Evolutionary conservation across 2,888 invertebrate species (phyloP), one percentile per base, ranked within the genome.

Genomic region (Tetragonula carbonaria): DNA sequence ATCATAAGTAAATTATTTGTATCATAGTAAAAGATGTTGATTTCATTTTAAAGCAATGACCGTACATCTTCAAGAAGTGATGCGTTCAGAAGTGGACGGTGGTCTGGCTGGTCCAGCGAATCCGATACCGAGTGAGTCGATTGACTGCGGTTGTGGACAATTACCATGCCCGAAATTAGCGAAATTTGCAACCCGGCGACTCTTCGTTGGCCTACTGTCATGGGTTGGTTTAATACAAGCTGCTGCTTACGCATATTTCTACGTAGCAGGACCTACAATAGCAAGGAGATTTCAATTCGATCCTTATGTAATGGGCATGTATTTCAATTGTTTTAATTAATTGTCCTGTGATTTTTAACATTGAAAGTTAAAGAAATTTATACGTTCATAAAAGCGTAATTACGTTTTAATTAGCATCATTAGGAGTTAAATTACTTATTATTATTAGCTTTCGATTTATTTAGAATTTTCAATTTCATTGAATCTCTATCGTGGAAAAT

Each of bases 61-160:
- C n/a, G 87, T 91, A 53, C 90, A 90, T 80, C 92, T 92, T 65
- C 91, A 91, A 80, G 93, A 94, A 84, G 91, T 93, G 50, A 89
- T 94, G 85, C 89, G 93, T 80, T 92, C 93, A 55, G 94, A 94
- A 78, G 88, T 87, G 57, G 92, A 93, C 80, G 92, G 92, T 14
- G 91, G 91, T 16, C 87, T 94, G 55, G 90, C 94, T 21, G 94
- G 94, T 51, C 94, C 94, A 65, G 93, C 93, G 13, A 93, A 94
- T 87, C 93, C 93, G 18, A 92, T 94, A 87, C 92, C 94, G 1
- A 90, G 83, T 50, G 88, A 94, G 83, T 92, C 93, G 74, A 90
- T 94, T 63, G 94, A 94, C 77, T 94, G 94, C 75, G 94, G 94
- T 57, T 94, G 94, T 83, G 90, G 85, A 65, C 93, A 92, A 82